A percentile compares a stretch with the other conserved stretches of the same genome.
Conservation (phyloP, 2,888 invertebrate genomes). For the Caradrina kadenii region DNA sequence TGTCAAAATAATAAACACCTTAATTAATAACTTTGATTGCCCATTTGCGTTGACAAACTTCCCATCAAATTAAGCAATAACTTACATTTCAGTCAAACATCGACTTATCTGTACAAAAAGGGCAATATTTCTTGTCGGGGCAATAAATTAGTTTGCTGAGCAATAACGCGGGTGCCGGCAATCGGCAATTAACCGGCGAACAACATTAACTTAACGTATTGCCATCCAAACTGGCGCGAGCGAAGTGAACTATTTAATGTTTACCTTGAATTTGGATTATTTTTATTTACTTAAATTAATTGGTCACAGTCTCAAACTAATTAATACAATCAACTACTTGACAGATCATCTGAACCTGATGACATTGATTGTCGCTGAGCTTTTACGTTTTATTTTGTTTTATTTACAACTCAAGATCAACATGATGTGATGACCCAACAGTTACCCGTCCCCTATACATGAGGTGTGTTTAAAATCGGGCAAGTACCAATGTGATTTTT, state of each 20-base stretch:
- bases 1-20: slow-evolving; percentile 10
- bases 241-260: slow-evolving; percentile 37
- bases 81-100: slow-evolving; percentile 29
- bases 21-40: slow-evolving; percentile 5
- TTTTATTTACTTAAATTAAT: not conserved
- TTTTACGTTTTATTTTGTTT: no score
- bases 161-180: slow-evolving; percentile 58
- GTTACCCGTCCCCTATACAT: no score
- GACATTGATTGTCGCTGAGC: no score
- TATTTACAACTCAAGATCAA: no score
- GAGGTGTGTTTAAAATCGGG: no score
- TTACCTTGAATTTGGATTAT: slow-evolving; percentile 14
- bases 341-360: no score
- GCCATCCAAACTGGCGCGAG: slow-evolving; percentile 32
- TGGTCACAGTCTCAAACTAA: no score
- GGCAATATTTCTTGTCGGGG: slow-evolving; percentile 48
- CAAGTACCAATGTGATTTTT: no score
- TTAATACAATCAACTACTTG: no score
- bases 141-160: slow-evolving; percentile 52
- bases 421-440: no score
- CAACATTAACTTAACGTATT: slow-evolving; percentile 61
- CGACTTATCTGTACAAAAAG: slow-evolving; percentile 43
- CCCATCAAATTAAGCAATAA: slow-evolving; percentile 18
- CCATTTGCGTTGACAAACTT: not conserved
- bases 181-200: slow-evolving; percentile 59